Conservation (phyloP, 2,113 vertebrate species). For the Cryptotis parvus region DNA sequence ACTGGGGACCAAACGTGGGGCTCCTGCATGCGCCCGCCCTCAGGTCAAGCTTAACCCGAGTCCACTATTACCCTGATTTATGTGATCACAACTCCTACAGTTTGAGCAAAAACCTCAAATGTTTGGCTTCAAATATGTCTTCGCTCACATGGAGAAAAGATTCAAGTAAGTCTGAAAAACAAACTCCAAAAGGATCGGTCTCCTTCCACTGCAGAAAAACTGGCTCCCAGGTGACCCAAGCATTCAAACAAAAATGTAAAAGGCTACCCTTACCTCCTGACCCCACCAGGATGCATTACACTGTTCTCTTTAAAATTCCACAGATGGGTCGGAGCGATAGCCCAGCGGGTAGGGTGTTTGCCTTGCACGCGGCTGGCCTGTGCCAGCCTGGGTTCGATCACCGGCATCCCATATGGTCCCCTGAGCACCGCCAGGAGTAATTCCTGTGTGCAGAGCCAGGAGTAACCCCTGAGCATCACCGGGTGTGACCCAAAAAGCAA, state of each 20-base stretch:
- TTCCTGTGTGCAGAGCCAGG: no score
- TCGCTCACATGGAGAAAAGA: conserved; percentile 44
- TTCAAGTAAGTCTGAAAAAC: conserved; percentile 48
- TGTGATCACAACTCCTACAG: conserved; percentile 14
- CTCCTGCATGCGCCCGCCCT: no score
- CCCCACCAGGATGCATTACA: conserved; percentile 28
- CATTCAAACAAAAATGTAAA: background rate
- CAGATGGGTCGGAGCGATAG: no score
- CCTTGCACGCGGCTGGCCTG: no score
- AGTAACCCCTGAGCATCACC: no score
- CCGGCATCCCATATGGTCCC: no score
- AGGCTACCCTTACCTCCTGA: conserved; percentile 29
- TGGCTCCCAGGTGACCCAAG: background rate
- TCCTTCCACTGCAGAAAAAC: conserved; percentile 58
- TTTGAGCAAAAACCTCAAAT: conserved; percentile 23
- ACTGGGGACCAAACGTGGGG: no score
- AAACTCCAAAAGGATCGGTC: conserved; percentile 49
- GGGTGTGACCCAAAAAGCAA: no score
- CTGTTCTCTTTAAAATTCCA: conserved; percentile 11
- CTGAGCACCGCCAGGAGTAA: no score
- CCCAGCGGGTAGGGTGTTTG: no score
- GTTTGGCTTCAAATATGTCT: conserved; percentile 46
- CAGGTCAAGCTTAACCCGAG: no score
- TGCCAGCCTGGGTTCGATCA: no score
- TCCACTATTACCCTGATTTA: conserved; percentile 31